Percentiles rank a stretch among this genome's conserved stretches.
Evolutionary conservation across 2,888 invertebrate species (phyloP).

Genomic region (Leucophora obtusa): DNA sequence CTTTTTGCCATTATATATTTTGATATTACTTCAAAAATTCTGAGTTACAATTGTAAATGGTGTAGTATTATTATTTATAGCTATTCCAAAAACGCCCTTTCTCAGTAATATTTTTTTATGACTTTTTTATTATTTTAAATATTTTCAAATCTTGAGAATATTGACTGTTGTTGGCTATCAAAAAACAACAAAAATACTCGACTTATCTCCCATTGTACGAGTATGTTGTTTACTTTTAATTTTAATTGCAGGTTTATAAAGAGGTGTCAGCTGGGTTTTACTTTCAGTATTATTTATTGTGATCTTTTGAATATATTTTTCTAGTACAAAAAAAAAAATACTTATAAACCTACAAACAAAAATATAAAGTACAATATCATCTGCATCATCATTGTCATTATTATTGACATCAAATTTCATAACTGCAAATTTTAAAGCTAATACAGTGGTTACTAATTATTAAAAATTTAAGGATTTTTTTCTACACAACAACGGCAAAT

Average conservation of each 20-base stretch:
- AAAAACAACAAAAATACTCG: background rate
- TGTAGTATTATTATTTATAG: background rate
- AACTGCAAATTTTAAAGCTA: slow-evolving; percentile 4
- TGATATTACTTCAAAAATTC: too few species aligned
- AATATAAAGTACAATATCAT: background rate
- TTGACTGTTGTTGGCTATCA: background rate
- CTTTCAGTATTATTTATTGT: background rate
- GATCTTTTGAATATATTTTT: slow-evolving; percentile 4
- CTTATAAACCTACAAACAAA: background rate
- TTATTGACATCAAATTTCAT: slow-evolving; percentile 35
- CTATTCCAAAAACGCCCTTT: background rate
- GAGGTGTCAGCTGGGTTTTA: slow-evolving; percentile 4
- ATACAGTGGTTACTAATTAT: slow-evolving; percentile 10
- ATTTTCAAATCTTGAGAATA: background rate
- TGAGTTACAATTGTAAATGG: background rate
- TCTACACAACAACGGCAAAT: too few species aligned
- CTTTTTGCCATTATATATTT: too few species aligned
- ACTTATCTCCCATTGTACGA: background rate
- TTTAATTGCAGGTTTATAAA: background rate
- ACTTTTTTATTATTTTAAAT: background rate
- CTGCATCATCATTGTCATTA: slow-evolving; percentile 30
- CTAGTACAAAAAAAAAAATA: background rate
- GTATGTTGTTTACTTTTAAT: background rate
- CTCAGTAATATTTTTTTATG: background rate
- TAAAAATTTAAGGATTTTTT: too few species aligned